phyloP scores from a whole-genome alignment of 2,888 invertebrate species.

The Sphaerophoria taeniata region DNA sequence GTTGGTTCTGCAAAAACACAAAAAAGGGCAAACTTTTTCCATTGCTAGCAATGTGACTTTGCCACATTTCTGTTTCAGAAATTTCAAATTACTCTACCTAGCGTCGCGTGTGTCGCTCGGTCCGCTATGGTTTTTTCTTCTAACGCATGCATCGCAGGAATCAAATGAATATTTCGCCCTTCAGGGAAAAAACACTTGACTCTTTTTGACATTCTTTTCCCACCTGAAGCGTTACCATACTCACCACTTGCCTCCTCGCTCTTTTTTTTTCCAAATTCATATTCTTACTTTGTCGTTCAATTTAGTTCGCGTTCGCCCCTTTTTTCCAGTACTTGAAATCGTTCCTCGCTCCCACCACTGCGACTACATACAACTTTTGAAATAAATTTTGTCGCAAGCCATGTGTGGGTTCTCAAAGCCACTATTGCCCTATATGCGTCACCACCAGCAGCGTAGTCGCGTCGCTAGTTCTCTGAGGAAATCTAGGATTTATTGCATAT shows the following conservation, averaged over 20 bases:
- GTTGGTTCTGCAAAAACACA: not conserved
- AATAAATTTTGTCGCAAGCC: conserved; percentile 41
- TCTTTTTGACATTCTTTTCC: not conserved
- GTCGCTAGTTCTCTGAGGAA: not conserved
- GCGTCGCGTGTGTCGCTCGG: not conserved
- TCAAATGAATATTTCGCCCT: conserved; percentile 29
- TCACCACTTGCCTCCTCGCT: conserved; percentile 13
- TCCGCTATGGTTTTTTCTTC: no score
- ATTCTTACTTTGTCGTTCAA: conserved; percentile 62
- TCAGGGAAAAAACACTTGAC: conserved; percentile 28
- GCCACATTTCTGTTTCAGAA: conserved; percentile 59
- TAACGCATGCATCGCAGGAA: conserved; percentile 4
- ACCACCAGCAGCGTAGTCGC: not conserved
- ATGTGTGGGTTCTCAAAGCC: not conserved
- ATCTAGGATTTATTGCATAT: conserved; percentile 56
- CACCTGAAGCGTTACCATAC: not conserved
- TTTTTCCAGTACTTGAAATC: not conserved
- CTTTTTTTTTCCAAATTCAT: conserved; percentile 59
- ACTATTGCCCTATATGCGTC: not conserved
- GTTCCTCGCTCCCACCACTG: not conserved
- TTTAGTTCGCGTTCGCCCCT: conserved; percentile 25
- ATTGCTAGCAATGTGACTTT: conserved; percentile 50
- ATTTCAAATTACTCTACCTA: conserved; percentile 40
- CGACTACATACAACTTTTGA: conserved; percentile 32
- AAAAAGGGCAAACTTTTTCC: conserved; percentile 33